Evolutionary conservation across 2,113 vertebrate species (phyloP).

Genomic region (Notarius quadriscutis): DNA sequence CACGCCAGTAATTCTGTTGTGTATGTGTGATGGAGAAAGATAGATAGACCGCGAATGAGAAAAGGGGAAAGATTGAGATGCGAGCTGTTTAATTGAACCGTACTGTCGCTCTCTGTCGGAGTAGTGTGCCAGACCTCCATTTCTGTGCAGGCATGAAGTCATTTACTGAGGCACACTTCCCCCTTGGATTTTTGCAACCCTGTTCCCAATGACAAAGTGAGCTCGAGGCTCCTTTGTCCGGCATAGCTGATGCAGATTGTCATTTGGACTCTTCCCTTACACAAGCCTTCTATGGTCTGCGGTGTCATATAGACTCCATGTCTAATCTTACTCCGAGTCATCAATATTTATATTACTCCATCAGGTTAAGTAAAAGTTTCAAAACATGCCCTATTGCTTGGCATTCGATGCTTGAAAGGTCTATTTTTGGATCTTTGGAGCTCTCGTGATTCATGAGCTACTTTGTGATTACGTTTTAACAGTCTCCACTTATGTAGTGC

Average conservation of each 20-base stretch:
- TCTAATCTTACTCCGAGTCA: constrained; percentile 11
- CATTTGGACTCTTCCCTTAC: not conserved
- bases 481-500: not conserved
- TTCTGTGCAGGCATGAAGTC: constrained; percentile 40
- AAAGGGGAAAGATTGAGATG: not conserved
- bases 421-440: constrained; percentile 20
- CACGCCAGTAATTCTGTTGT: not conserved
- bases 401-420: not conserved
- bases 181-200: not conserved
- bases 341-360: constrained; percentile 30
- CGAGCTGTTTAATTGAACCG: constrained; percentile 38
- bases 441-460: not conserved
- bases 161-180: constrained; percentile 32
- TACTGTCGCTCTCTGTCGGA: constrained; percentile 28
- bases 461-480: not conserved
- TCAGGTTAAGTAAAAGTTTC: constrained; percentile 37
- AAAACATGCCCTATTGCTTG: constrained; percentile 30
- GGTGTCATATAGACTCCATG: constrained; percentile 1
- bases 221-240: not conserved
- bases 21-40: not conserved
- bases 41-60: not conserved
- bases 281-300: constrained; percentile 22
- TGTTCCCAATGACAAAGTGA: constrained; percentile 5
- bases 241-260: constrained; percentile 2
- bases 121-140: constrained; percentile 26